Percentiles rank a stretch among this genome's conserved stretches.
Conservation (phyloP, 2,888 invertebrate species). For the Rhodophaea formosa region DNA sequence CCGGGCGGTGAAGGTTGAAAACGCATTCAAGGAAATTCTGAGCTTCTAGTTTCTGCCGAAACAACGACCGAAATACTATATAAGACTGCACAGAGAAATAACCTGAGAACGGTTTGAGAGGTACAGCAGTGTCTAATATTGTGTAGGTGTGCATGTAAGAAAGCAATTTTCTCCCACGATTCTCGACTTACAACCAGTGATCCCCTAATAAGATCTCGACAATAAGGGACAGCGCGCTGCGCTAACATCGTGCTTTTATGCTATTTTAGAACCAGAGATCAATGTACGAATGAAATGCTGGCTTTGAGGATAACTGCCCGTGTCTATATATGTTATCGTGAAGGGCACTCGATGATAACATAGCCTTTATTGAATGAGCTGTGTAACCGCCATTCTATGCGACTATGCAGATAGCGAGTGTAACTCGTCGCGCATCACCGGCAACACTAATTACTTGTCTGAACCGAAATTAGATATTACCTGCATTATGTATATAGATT, state of each 20-base stretch:
- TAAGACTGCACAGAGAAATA: background rate
- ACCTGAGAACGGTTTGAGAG: background rate
- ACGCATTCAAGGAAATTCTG: conserved; percentile 7
- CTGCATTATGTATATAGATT: background rate
- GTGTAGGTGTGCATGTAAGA: conserved; percentile 3
- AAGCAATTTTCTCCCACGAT: conserved; percentile 3
- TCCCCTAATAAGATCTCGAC: conserved; percentile 13
- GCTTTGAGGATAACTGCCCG: background rate
- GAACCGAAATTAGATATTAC: background rate
- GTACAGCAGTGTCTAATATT: conserved; percentile 6
- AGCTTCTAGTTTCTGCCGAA: background rate
- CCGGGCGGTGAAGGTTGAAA: conserved; percentile 4
- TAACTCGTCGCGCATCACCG: conserved; percentile 2
- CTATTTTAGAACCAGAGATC: conserved; percentile 17
- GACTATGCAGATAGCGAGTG: background rate
- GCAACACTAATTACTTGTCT: background rate
- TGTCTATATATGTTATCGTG: conserved; percentile 10
- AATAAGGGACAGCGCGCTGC: conserved; percentile 10
- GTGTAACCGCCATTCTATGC: background rate
- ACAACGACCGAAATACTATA: background rate
- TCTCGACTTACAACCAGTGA: conserved; percentile 8
- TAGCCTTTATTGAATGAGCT: conserved; percentile 10
- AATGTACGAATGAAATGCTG: conserved; percentile 12
- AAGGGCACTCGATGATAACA: conserved; percentile 6
- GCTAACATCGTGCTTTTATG: conserved; percentile 10